A percentile compares a stretch with the other conserved stretches of the same genome.
phyloP scores from a whole-genome alignment of 2,888 invertebrate species.

The Octonoba sinensis region DNA sequence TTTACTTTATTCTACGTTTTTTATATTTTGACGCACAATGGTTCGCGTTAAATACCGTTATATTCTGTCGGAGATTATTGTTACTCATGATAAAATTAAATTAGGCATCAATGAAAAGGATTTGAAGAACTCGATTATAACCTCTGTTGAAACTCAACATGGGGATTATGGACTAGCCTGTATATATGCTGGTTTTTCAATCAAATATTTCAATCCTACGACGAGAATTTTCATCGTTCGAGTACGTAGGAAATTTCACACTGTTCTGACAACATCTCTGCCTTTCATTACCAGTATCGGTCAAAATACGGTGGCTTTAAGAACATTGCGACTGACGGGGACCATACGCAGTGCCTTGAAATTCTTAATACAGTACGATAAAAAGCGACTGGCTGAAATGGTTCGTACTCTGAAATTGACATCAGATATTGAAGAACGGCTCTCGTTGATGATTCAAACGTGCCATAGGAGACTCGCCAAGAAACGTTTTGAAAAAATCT shows the following conservation, averaged over 20 bases:
- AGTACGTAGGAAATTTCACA: conserved; percentile 17
- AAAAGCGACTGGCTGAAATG: conserved; percentile 21
- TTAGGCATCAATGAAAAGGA: conserved; percentile 28
- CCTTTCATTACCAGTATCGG: conserved; percentile 30
- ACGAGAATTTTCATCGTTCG: conserved; percentile 40
- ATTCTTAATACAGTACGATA: conserved; percentile 36
- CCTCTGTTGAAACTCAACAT: conserved; percentile 24
- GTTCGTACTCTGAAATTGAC: conserved; percentile 3
- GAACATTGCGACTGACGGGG: conserved; percentile 37
- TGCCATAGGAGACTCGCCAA: conserved; percentile 23
- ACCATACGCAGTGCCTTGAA: conserved; percentile 40
- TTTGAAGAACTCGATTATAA: conserved; percentile 13
- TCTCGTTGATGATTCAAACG: conserved; percentile 21
- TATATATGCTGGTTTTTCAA: conserved; percentile 25
- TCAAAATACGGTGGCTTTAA: conserved; percentile 16
- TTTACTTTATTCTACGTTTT: background rate
- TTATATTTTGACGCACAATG: conserved; percentile 18
- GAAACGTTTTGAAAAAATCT: conserved; percentile 8
- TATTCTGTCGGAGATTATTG: conserved; percentile 27
- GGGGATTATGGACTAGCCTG: conserved; percentile 40
- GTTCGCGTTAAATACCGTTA: conserved; percentile 52
- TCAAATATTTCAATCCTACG: conserved; percentile 37
- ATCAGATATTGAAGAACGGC: background rate
- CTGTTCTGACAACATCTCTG: conserved; percentile 20
- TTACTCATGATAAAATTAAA: conserved; percentile 1